phyloP scores from a whole-genome alignment of 2,113 vertebrate genomes.

The Ammodytes marinus region DNA sequence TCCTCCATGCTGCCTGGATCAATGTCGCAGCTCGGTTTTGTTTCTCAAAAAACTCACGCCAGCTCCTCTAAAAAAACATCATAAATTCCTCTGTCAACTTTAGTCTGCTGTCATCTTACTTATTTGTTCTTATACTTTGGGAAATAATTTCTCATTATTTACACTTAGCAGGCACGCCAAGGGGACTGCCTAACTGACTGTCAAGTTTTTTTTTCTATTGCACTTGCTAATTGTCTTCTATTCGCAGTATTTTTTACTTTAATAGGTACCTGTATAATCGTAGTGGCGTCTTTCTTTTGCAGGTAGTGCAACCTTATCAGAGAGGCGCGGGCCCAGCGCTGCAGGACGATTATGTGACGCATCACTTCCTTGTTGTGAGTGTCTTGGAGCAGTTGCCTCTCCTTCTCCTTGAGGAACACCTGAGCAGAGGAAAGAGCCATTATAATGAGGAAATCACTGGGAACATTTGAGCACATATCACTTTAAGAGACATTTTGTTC shows the following conservation, averaged over 20 bases:
- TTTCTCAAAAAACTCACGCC: slow-evolving; percentile 85
- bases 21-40: slow-evolving; percentile 82
- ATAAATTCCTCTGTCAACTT: slow-evolving; percentile 15
- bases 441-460: neutral
- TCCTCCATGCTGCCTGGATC: slow-evolving; percentile 90
- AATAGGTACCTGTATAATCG: slow-evolving; percentile 87
- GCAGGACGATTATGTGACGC: slow-evolving; percentile 89
- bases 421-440: slow-evolving; percentile 58
- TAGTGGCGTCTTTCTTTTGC: slow-evolving; percentile 82
- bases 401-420: slow-evolving; percentile 94
- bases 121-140: neutral
- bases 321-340: slow-evolving; percentile 91
- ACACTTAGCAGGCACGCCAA: neutral
- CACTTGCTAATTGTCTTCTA: neutral
- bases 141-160: neutral
- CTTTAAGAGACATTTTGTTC: neutral
- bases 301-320: slow-evolving; percentile 89
- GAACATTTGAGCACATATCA: neutral
- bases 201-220: neutral
- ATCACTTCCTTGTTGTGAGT: slow-evolving; percentile 90
- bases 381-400: slow-evolving; percentile 89
- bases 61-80: slow-evolving; percentile 83
- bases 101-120: neutral
- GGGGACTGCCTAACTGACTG: neutral
- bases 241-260: neutral